A percentile compares a stretch with the other conserved stretches of the same genome.
These are phyloP conservation scores for Lasiurus borealis DNA, from an alignment of 2,113 vertebrate genomes.

Conservation along the genomic window DNA sequence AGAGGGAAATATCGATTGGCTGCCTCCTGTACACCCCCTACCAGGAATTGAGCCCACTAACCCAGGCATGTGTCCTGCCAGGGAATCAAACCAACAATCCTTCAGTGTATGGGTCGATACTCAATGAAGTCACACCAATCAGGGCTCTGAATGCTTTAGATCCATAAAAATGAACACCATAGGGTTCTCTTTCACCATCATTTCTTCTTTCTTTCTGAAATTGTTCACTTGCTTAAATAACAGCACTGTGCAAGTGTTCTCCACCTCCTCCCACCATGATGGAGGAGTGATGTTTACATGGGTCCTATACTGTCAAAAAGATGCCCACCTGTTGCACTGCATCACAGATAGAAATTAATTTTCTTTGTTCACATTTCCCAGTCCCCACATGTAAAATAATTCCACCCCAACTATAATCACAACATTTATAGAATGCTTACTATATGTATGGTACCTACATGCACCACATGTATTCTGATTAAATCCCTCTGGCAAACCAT, in stretches of 20 bases:
- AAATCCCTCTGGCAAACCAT: neutral
- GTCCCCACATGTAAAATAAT: neutral
- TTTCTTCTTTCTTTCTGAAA: neutral
- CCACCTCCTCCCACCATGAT: neutral
- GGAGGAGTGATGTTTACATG: neutral
- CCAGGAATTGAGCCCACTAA: neutral
- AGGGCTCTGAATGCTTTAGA: neutral
- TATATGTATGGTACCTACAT: neutral
- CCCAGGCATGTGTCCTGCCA: neutral
- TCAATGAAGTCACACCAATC: neutral
- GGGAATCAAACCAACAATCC: neutral
- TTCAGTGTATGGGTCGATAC: neutral
- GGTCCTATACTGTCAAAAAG: neutral
- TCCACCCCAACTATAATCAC: neutral
- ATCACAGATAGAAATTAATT: neutral
- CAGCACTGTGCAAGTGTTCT: neutral
- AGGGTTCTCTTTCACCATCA: neutral
- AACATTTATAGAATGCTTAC: neutral
- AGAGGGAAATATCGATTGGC: neutral
- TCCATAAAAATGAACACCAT: neutral
- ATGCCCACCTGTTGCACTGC: neutral
- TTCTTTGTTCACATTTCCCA: neutral
- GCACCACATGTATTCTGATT: neutral
- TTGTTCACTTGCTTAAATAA: conserved; percentile 9
- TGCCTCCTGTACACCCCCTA: neutral